phyloP scores from a whole-genome alignment of 2,888 invertebrate genomes.

The Ellobium chinense region DNA sequence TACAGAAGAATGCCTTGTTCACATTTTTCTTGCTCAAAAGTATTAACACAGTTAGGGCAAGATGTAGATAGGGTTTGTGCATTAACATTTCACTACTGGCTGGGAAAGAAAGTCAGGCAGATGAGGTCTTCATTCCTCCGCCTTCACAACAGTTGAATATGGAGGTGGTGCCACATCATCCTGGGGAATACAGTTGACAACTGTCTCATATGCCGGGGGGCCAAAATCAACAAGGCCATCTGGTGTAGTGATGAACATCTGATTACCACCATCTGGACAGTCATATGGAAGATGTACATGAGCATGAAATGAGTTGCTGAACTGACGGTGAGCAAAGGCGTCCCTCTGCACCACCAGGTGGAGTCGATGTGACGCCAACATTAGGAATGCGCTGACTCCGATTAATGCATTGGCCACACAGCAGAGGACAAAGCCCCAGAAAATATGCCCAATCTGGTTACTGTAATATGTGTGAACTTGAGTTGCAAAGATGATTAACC shows the following conservation, averaged over 20 bases:
- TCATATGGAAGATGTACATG: conserved; percentile 9
- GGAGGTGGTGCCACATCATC: conserved; percentile 41
- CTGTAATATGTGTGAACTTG: conserved; percentile 26
- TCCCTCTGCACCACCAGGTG: conserved; percentile 15
- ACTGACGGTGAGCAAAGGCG: conserved; percentile 33
- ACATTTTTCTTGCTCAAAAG: too few species aligned
- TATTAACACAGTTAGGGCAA: too few species aligned
- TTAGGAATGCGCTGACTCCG: conserved; percentile 35
- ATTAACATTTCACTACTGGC: too few species aligned
- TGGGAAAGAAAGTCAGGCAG: too few species aligned
- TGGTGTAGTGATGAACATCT: conserved; percentile 3
- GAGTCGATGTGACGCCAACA: conserved; percentile 37
- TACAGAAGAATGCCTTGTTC: too few species aligned
- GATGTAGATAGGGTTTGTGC: too few species aligned
- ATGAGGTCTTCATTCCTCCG: not conserved
- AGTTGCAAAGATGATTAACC: conserved; percentile 41
- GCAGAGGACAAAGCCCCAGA: conserved; percentile 38
- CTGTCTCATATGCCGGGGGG: conserved; percentile 40
- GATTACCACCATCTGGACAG: not conserved
- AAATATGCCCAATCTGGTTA: conserved; percentile 11
- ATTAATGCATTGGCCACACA: conserved; percentile 33
- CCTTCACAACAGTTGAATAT: conserved; percentile 34
- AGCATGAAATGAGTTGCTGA: conserved; percentile 20
- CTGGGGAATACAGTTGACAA: conserved; percentile 45
- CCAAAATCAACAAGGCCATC: conserved; percentile 27